Base-by-base conservation (phyloP, 2,797 vertebrate genomes). In the Podarcis lilfordi region DNA sequence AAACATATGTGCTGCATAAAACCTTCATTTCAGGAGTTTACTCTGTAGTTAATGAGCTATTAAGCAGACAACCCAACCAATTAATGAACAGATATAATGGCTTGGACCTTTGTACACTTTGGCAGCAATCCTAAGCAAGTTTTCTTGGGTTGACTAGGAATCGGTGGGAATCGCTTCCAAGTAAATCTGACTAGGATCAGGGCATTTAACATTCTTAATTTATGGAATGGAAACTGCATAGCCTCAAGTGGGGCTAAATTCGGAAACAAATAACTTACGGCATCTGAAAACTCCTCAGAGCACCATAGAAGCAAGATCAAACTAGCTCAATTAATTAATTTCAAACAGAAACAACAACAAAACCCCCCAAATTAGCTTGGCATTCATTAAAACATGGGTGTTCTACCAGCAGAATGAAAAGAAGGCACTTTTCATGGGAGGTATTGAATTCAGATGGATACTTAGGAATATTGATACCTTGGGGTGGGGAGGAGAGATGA, bases 11-110 rank as follows among this genome's bases (percentile, higher is more conserved):
- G 64, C 50, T 7, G 1, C 11, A 1, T 75, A n/a, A 27, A 32
- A 1, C 8, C 5, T 82, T 87, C 3, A 29, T 6, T 27, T 29
- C 66, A 71, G 75, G 1, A 6, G 2, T 45, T 45, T 2, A 0
- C 84, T 75, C 77, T 81, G 27, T 81, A 86, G 59, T 66, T 45
- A 92, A 89, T 45, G 45, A 84, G 69, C 37, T 76, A 89, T 85
- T 85, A 43, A 35, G 1, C 15, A n/a, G 19, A 74, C 10, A 0
- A 77, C n/a, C 40, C n/a, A 43, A 35, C 50, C 66, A 74, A 61
- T 76, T 32, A 29, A 86, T 55, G 50, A 85, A 69, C 82, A 82
- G 81, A 80, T 85, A 80, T 55, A 85, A 81, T 45, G 37, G 72
- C 7, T 43, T 85, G 89, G 77, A 43, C 64, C 45, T 82, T 50